Evolutionary conservation across 1,140 invertebrate genomes (phyloP).

Genomic region (Luehdorfia chinensis): DNA sequence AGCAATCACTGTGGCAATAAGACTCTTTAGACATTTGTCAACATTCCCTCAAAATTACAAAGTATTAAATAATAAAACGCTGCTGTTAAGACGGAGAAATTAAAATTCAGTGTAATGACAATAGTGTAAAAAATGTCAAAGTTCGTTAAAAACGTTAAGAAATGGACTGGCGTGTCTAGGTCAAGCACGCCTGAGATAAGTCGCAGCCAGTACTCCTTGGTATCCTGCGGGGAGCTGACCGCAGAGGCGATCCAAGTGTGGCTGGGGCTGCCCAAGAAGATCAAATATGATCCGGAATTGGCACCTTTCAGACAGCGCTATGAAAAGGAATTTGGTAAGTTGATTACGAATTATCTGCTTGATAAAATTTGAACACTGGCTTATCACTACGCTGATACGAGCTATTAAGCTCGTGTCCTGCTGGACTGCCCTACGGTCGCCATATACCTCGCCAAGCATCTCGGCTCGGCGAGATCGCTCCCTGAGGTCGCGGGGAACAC

Average conservation of each 20-base stretch:
- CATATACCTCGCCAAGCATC: too few relatives aligned
- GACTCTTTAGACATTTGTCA: too few relatives aligned
- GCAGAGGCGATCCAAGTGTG: slow-evolving; percentile 80
- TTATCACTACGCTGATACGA: too few relatives aligned
- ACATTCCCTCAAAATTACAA: too few relatives aligned
- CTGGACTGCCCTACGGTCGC: too few relatives aligned
- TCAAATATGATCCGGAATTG: slow-evolving; percentile 81
- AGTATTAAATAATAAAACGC: too few relatives aligned
- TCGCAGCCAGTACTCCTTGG: slow-evolving; percentile 63
- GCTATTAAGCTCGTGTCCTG: too few relatives aligned
- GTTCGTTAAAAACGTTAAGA: slow-evolving; percentile 40
- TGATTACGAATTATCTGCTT: too few relatives aligned
- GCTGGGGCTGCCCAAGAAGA: slow-evolving; percentile 79
- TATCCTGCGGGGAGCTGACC: slow-evolving; percentile 77
- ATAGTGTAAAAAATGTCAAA: slow-evolving; percentile 39
- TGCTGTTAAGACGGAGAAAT: too few relatives aligned
- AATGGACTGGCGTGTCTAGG: slow-evolving; percentile 44
- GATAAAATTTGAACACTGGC: slow-evolving; percentile 1
- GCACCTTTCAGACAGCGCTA: slow-evolving; percentile 79
- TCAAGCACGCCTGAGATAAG: slow-evolving; percentile 35
- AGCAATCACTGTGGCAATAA: too few relatives aligned
- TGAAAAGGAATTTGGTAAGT: slow-evolving; percentile 77
- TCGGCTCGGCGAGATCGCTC: too few relatives aligned
- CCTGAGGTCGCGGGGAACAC: too few relatives aligned
- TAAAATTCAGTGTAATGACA: not conserved